Conservation (phyloP, 1,140 invertebrate genomes). For the Atta colombica region DNA sequence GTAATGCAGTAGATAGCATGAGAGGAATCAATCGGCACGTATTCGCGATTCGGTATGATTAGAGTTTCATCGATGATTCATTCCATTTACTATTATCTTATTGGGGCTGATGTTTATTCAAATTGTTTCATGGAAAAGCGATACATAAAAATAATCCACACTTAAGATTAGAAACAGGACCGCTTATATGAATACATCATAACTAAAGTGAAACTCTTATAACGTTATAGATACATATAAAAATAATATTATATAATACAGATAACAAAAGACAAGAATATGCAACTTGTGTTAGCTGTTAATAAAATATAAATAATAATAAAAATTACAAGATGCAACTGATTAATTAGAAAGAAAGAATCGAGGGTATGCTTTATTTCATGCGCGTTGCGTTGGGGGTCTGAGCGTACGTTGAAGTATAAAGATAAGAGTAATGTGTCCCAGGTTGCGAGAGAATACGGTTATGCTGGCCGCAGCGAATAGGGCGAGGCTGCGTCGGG, state of each 20-base stretch:
- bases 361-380: background rate
- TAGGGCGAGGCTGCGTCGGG: conserved; percentile 75
- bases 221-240: background rate
- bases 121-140: background rate
- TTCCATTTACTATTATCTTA: background rate
- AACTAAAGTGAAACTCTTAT: too few species aligned
- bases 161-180: too few species aligned
- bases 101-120: background rate
- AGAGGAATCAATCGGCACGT: conserved; percentile 19
- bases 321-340: background rate
- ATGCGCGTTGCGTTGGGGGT: background rate
- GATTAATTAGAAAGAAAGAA: conserved; percentile 21
- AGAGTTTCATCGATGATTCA: conserved; percentile 27
- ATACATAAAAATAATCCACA: too few species aligned
- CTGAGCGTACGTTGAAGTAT: conserved; percentile 46
- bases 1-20: conserved; percentile 20
- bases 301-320: conserved; percentile 9
- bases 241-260: too few species aligned
- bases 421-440: conserved; percentile 78
- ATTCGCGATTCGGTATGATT: background rate
- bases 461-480: conserved; percentile 71
- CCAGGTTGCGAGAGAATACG: conserved; percentile 73
- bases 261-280: background rate
- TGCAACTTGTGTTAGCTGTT: background rate
- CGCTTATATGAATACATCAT: too few species aligned